These are phyloP conservation scores for Lordiphosa fenestrarum DNA, from an alignment of 2,888 invertebrate species.

Conservation along the genomic window DNA sequence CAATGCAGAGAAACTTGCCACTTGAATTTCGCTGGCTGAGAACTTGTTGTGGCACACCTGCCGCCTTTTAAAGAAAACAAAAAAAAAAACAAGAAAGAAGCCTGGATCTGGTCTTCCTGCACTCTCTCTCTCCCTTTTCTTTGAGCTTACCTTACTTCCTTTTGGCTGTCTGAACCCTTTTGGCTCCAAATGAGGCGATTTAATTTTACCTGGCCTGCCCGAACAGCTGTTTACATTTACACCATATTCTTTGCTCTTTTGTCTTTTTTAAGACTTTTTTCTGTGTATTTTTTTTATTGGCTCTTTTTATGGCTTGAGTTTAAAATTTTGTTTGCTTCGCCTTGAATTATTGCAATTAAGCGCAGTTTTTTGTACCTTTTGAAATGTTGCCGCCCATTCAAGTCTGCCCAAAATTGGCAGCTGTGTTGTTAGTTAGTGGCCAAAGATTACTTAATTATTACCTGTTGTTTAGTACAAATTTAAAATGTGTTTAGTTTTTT, in stretches of 20 bases:
- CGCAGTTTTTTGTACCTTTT: slow-evolving; percentile 61
- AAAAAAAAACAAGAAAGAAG: slow-evolving; percentile 9
- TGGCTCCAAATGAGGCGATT: slow-evolving; percentile 46
- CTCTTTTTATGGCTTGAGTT: slow-evolving; percentile 61
- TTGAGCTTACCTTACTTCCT: slow-evolving; percentile 21
- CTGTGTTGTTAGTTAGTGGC: slow-evolving; percentile 51
- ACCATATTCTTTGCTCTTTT: slow-evolving; percentile 43
- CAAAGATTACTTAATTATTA: slow-evolving; percentile 60
- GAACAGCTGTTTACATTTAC: slow-evolving; percentile 68
- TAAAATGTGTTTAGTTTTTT: slow-evolving; percentile 29
- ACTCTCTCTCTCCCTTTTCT: neutral
- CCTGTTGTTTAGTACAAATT: slow-evolving; percentile 27
- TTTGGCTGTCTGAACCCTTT: slow-evolving; percentile 38
- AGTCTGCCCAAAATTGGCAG: slow-evolving; percentile 35
- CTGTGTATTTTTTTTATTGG: slow-evolving; percentile 52
- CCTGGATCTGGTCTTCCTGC: slow-evolving; percentile 15
- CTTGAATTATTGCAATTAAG: slow-evolving; percentile 72
- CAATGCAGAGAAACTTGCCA: slow-evolving; percentile 47
- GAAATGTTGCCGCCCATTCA: slow-evolving; percentile 50
- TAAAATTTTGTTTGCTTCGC: slow-evolving; percentile 32
- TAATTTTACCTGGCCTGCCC: slow-evolving; percentile 25
- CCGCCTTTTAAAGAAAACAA: slow-evolving; percentile 12
- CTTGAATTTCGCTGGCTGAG: slow-evolving; percentile 61
- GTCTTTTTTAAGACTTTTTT: slow-evolving; percentile 25
- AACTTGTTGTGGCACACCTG: slow-evolving; percentile 40